Base-by-base conservation (phyloP, 2,113 vertebrate genomes). In the Empidonax traillii region DNA sequence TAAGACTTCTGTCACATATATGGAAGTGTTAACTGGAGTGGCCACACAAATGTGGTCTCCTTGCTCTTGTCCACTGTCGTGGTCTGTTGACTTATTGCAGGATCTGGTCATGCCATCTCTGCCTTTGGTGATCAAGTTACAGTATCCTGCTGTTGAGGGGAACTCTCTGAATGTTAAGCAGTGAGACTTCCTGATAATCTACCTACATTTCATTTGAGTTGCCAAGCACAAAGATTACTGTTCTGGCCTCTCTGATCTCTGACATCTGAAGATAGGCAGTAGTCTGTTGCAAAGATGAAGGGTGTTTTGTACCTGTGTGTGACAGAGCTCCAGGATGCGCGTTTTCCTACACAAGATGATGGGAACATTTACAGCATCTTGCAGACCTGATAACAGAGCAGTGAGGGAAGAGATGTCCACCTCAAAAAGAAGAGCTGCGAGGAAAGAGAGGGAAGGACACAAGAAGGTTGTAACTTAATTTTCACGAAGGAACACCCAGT, bases 151-250 rank as follows among this genome's bases (percentile, higher is more conserved):
- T 66, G 11, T 15, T 66, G 22, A 61, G 31, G 21, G 41, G 24
- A 74, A 28, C 22, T 65, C 41, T 41, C 33, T 53, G 19, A 74
- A 27, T 73, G 8, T 58, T 74, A 41, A 43, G 21, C 20, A 65
- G 19, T 0, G 0, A 43, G 35, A 46, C 25, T 61, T 72, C 30
- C 19, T 31, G 20, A 16, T n/a, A 24, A 5, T 39, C 7, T 33
- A 0, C 31, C 19, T 27, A 21, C 6, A 5, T 87, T 75, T 89
- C 25, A 16, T 52, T 65, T 77, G 22, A 74, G n/a, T n/a, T 51
- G 53, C 22, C 8, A 43, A 37, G 30, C 49, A 37, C 20, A 58
- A 44, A 46, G 52, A 12, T 71, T 6, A 30, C 15, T 81, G 5
- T 43, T 78, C 24, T 63, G 8, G 22, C 19, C 35, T 84, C 31